Base-by-base conservation (phyloP, 2,888 invertebrate genomes). In the Drosophila neonasuta region DNA sequence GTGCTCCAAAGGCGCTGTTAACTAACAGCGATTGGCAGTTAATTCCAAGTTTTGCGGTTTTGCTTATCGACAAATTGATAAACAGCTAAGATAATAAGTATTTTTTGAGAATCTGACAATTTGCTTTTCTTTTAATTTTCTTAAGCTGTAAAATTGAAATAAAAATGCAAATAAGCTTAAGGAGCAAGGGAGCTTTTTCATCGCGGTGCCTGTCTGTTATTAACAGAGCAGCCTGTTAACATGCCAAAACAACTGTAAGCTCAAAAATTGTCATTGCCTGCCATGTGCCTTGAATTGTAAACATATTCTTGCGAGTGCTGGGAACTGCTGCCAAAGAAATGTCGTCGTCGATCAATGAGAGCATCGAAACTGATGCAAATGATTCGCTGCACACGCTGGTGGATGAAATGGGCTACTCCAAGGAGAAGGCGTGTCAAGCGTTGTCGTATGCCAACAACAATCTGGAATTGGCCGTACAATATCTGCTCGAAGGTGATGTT, bases 391-490 rank as follows among this genome's bases (percentile, higher is more conserved):
- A 86, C 0, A 57, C 64, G 6, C 42, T 76, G 5, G 76, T 89
- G 30, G 61, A 75, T 0, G 61, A 60, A 88, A 98, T 99, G 98
- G 99, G 99, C 13, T 99, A 97, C 90, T 95, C 94, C 68, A 92
- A 94, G 80, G 92, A 88, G 13, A 92, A 94, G 90, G 98, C 97
- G 1, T 95, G 96, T 87, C 93, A 95, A 87, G 99, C 99, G 1
- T 92, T 99, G 58, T 92, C 96, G 68, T 97, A 98, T 2, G 97
- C 97, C 88, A 98, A 95, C 91, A 98, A 97, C 91, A 99, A 99
- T 91, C 96, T 98, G 8, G 98, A 99, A 91, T 93, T 98, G 91
- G 99, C 99, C 69, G 97, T 99, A 32, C 98, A 99, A 91, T 99
- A 98, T 92, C 93, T 99, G 80, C 93, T 98, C 85, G 96, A 95